Percentiles rank a stretch among this genome's conserved stretches.
These are phyloP conservation scores for Neoseiulus cucumeris DNA, from an alignment of 1,140 invertebrate species.

Conservation along the genomic window DNA sequence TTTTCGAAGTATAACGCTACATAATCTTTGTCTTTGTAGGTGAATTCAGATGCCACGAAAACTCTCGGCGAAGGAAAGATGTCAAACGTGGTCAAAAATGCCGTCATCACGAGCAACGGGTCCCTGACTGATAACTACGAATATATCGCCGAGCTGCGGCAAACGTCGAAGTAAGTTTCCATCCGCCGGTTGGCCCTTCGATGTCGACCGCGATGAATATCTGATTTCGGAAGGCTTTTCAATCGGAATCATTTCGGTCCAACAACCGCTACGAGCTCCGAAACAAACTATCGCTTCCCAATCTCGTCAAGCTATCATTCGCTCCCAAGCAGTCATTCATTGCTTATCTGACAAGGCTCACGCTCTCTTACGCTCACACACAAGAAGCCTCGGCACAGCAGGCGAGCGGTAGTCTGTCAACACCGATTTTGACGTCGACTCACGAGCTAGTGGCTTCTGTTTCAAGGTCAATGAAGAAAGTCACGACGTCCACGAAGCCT, in stretches of 20 bases:
- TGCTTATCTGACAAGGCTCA: too few species aligned
- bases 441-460: background rate
- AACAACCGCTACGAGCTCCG: too few species aligned
- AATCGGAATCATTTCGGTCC: too few species aligned
- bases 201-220: too few species aligned
- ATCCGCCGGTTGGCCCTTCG: too few species aligned
- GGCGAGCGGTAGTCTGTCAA: background rate
- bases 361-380: conserved; percentile 17
- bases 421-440: background rate
- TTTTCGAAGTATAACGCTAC: too few species aligned
- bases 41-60: conserved; percentile 67
- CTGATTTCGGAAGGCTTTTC: too few species aligned
- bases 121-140: conserved; percentile 72
- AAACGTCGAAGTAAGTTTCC: conserved; percentile 30
- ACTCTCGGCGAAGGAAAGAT: conserved; percentile 60
- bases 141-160: conserved; percentile 77
- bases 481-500: conserved; percentile 12
- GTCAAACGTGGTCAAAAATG: conserved; percentile 50
- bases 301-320: too few species aligned
- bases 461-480: conserved; percentile 19
- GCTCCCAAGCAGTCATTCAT: too few species aligned
- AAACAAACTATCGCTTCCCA: too few species aligned
- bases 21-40: conserved; percentile 26
- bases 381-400: conserved; percentile 18
- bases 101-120: conserved; percentile 90